Evolutionary conservation across 2,797 vertebrate species (phyloP).

Genomic region (Rhynchotus rufescens): DNA sequence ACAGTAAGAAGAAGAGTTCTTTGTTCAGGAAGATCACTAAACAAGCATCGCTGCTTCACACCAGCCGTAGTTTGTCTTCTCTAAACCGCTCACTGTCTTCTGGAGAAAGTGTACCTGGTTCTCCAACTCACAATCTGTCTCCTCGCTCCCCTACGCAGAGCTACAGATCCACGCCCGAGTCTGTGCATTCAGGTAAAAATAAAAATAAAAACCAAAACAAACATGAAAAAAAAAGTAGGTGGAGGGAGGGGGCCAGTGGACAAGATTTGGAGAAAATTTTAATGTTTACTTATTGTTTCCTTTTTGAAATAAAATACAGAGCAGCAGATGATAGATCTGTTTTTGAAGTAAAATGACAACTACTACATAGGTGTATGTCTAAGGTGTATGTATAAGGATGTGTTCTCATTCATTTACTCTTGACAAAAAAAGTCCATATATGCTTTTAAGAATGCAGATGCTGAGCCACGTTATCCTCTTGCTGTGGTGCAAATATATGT

Average conservation of each 20-base stretch:
- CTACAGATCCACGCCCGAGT: conserved; percentile 90
- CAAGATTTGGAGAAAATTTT: not conserved
- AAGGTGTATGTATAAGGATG: not conserved
- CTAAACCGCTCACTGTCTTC: conserved; percentile 95
- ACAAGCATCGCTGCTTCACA: conserved; percentile 93
- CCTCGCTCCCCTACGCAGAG: conserved; percentile 93
- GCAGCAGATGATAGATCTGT: not conserved
- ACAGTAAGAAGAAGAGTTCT: conserved; percentile 92
- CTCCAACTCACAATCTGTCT: conserved; percentile 94
- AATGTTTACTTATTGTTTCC: not conserved
- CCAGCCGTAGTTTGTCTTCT: conserved; percentile 94
- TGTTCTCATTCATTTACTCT: conserved; percentile 3
- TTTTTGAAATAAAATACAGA: not conserved
- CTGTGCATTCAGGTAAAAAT: conserved; percentile 88
- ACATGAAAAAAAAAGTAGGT: not conserved
- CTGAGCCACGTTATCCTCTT: not conserved
- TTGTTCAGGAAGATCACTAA: conserved; percentile 95
- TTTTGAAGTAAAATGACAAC: not conserved
- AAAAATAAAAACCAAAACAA: not conserved
- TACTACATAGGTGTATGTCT: not conserved
- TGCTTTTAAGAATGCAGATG: not conserved
- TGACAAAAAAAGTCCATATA: conserved; percentile 34
- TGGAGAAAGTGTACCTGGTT: conserved; percentile 93
- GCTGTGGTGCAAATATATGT: not conserved
- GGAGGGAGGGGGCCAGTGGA: no score